These are phyloP conservation scores for Microplitis demolitor DNA, from an alignment of 1,140 invertebrate species.

Conservation along the genomic window DNA sequence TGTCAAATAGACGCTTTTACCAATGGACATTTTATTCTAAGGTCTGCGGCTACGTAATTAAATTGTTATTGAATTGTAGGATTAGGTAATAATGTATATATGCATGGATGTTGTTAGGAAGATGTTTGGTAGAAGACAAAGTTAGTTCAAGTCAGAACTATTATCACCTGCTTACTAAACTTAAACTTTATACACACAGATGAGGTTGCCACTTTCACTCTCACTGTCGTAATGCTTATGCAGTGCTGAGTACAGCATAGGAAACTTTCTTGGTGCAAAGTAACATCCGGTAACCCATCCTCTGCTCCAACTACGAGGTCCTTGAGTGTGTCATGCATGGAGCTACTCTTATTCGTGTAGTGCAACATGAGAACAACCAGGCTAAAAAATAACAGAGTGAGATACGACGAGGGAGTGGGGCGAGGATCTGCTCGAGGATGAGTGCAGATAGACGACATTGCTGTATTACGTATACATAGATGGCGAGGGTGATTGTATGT, in stretches of 20 bases:
- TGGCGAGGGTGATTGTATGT: background rate
- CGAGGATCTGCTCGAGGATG: background rate
- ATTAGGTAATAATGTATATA: no score
- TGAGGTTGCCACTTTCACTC: slow-evolving; percentile 57
- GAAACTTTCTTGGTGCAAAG: slow-evolving; percentile 50
- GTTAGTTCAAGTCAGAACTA: slow-evolving; percentile 32
- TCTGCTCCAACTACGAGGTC: no score
- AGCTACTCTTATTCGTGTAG: background rate
- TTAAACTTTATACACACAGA: slow-evolving; percentile 53
- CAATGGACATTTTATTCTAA: no score
- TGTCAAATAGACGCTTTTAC: no score
- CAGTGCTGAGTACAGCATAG: slow-evolving; percentile 41
- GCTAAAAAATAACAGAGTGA: background rate
- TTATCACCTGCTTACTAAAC: slow-evolving; percentile 38
- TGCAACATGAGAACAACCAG: background rate
- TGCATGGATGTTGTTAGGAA: background rate
- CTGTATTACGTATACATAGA: background rate
- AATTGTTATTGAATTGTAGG: no score
- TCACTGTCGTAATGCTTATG: slow-evolving; percentile 58
- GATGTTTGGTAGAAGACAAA: background rate
- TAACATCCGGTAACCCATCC: slow-evolving; percentile 8
- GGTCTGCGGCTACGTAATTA: no score
- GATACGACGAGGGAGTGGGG: background rate
- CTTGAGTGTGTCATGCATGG: background rate
- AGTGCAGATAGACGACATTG: background rate